Evolutionary conservation across 1,140 invertebrate species (phyloP), one percentile per base, ranked within the genome.

Genomic region (Pinna nobilis): DNA sequence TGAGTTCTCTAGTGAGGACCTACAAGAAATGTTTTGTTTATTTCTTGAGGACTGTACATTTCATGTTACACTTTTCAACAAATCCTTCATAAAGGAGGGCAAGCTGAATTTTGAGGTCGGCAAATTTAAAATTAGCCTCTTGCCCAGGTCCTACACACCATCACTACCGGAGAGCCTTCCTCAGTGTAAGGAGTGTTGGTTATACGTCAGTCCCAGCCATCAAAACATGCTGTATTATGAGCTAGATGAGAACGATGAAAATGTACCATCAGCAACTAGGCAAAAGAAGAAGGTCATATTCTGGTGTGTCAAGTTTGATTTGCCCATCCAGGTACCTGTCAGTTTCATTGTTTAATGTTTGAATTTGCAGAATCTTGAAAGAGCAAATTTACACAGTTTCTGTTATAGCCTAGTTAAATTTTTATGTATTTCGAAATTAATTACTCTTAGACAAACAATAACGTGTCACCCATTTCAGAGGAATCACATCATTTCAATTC

Each of bases 191-290:
- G 74, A 84, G 44, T 87, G 80, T 64, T 88, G 84, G 85, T 60
- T 89, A 32, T 88, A 89, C 79, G 77, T 89, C 3, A 81, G 80
- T 76, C 57, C 81, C n/a, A 57, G 32, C 25, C 70, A 77, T 33
- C 55, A 72, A 30, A 85, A 81, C 72, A 82, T 88, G 55, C 33
- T 90, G 18, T 89, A 88, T 66, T 86, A 85, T 79, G 88, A 90
- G 75, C 75, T 78, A 49, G 53, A 74, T 51, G 77, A 78, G 25
- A 72, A 68, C 28, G 60, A 77, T 18, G 78, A 82, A 23, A 66
- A 73, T 50, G 41, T 39, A 32, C 37, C 23, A 1, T n/a, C 37
- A 28, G 70, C 61, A 41, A 70, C 80, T 51, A 55, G 64, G 9
- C 68, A 77, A 32, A 41, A 77, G 44, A 69, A 51, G 28, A 65